Evolutionary conservation across 2,797 vertebrate species (phyloP).

Genomic region (Gallinago solitaria): DNA sequence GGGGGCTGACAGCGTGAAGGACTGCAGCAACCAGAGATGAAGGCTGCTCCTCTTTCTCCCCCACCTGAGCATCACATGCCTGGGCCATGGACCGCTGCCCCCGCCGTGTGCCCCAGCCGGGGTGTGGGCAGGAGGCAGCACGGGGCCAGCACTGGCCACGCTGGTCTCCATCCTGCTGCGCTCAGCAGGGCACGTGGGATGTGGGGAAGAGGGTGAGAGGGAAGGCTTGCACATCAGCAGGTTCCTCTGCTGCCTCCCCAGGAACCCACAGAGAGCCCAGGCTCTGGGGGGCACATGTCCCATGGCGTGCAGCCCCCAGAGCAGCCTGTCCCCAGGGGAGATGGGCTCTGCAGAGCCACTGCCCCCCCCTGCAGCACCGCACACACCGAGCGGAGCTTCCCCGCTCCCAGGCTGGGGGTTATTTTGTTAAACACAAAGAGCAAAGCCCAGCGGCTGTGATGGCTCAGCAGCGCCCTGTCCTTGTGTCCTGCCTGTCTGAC

Average conservation of each 20-base stretch:
- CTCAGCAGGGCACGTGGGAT: not conserved
- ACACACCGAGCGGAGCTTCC: not conserved
- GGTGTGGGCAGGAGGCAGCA: not conserved
- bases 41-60: not conserved
- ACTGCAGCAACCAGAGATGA: not conserved
- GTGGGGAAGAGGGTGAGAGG: not conserved
- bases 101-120: fast-evolving
- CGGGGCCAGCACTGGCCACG: fast-evolving
- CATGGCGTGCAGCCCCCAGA: not conserved
- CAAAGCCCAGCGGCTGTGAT: not conserved
- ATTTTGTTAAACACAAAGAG: not conserved
- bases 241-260: not conserved
- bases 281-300: not conserved
- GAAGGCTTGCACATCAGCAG: not conserved
- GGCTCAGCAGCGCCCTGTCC: not conserved
- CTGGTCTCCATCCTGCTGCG: not conserved
- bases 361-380: not conserved
- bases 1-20: fast-evolving
- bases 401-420: not conserved
- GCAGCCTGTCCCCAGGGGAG: not conserved
- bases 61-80: fast-evolving
- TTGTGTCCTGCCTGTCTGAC: not conserved
- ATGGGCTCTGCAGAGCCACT: not conserved
- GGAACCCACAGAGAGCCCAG: not conserved
- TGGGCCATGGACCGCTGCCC: fast-evolving